Evolutionary conservation across 2,888 invertebrate genomes (phyloP), one percentile per base, ranked within the genome.

Genomic region (Enchytraeus crypticus): DNA sequence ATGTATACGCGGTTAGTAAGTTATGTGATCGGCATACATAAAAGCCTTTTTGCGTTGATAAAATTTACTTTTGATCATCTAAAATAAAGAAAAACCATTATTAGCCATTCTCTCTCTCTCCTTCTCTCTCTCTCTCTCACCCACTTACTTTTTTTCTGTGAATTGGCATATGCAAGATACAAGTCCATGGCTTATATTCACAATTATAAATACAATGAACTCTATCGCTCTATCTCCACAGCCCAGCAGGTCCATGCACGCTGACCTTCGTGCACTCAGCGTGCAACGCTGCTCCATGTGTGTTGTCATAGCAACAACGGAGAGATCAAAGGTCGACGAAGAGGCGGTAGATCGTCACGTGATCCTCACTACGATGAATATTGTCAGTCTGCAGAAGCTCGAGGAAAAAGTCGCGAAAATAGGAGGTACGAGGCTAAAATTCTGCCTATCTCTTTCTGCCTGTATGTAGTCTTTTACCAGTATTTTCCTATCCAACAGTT

Each of bases 361-460:
- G 23, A 60, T 66, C 34, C 63, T 66, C 18, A 54, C 63, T 18
- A 61, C 62, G n/a, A 59, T 66, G 54, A 64, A 58, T 47, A 64
- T 66, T 26, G 46, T 45, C 1, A 47, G 57, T 26, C 46, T 57
- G 8, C 45, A 57, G 57, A 57, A 38, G 26, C 54, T 54, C n/a
- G 54, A 54, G 21, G 54, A 34, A 8, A 54, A 54, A 27, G 18
- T 54, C 43, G 26, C 11, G 5, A 32, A n/a, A 26, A 33, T 54
- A 1, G 54, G 54, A 54, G 54, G 54, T 54, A 23, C 14, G 43
- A 14, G 14, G n/a, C 43, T 43, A n/a, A 14, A n/a, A 5, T 23
- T 53, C n/a, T 5, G 23, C n/a, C n/a, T n/a, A n/a, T n/a, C n/a
- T n/a, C n/a, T n/a, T n/a, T n/a, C n/a, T n/a, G n/a, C n/a, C n/a